Percentiles rank a stretch among this genome's conserved stretches.
These are phyloP conservation scores for Diplodus sargus DNA, from an alignment of 2,797 vertebrate genomes.

Conservation along the genomic window DNA sequence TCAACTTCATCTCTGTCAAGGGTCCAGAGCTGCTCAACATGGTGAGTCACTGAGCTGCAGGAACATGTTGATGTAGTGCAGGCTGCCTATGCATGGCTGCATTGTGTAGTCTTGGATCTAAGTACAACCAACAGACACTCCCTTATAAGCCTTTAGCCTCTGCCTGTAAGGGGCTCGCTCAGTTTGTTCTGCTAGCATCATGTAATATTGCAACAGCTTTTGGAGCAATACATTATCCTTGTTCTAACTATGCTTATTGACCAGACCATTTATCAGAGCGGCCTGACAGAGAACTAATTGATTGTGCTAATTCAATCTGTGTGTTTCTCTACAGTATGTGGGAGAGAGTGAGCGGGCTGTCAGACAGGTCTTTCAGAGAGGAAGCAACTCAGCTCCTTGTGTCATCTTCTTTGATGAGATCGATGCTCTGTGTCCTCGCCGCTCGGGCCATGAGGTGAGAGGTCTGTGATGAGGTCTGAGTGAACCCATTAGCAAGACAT, in stretches of 20 bases:
- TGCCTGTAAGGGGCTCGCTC: background rate
- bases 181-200: background rate
- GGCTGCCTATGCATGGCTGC: background rate
- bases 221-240: background rate
- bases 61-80: background rate
- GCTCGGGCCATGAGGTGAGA: slow-evolving; percentile 92
- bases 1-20: slow-evolving; percentile 99
- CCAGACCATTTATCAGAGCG: background rate
- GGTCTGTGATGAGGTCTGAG: no score
- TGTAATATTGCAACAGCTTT: background rate
- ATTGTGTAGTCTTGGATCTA: background rate
- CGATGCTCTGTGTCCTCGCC: slow-evolving; percentile 95
- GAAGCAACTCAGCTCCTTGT: slow-evolving; percentile 93
- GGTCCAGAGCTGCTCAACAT: slow-evolving; percentile 98
- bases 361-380: slow-evolving; percentile 95
- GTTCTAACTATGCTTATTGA: background rate
- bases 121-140: background rate
- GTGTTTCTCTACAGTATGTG: slow-evolving; percentile 87
- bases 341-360: slow-evolving; percentile 97
- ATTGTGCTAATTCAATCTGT: background rate
- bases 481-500: background rate
- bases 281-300: background rate
- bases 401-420: slow-evolving; percentile 99
- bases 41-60: slow-evolving; percentile 83
- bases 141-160: background rate